A percentile compares a stretch with the other conserved stretches of the same genome.
These are phyloP conservation scores for Dryobates pubescens DNA, from an alignment of 2,797 vertebrate species.

Conservation along the genomic window DNA sequence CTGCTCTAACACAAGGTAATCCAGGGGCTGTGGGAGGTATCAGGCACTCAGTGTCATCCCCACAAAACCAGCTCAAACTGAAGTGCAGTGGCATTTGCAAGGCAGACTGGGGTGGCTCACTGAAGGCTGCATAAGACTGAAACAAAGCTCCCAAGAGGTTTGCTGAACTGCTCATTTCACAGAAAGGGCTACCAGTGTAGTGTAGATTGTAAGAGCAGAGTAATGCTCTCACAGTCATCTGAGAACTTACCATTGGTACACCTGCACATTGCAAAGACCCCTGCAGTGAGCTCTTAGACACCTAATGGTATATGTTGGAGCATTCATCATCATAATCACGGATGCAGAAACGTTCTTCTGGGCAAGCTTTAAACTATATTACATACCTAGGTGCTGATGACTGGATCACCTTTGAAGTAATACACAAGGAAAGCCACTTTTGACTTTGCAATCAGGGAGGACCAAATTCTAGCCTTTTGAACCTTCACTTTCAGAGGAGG, in stretches of 20 bases:
- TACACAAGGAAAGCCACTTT: not conserved
- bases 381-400: not conserved
- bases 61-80: not conserved
- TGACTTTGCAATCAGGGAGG: not conserved
- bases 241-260: not conserved
- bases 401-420: not conserved
- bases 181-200: not conserved
- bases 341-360: not conserved
- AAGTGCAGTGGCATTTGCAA: not conserved
- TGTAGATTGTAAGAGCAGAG: not conserved
- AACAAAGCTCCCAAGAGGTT: not conserved
- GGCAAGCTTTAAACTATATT: not conserved
- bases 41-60: accelerated
- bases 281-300: not conserved
- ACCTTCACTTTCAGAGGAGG: not conserved
- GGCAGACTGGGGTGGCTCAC: not conserved
- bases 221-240: not conserved
- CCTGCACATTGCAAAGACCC: not conserved
- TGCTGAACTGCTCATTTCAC: not conserved
- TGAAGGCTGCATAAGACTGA: not conserved
- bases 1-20: not conserved
- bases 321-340: not conserved
- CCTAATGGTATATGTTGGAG: not conserved
- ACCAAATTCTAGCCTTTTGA: not conserved
- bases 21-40: not conserved